phyloP scores from a whole-genome alignment of 2,113 vertebrate species.

The Rhynchopsitta pachyrhyncha region DNA sequence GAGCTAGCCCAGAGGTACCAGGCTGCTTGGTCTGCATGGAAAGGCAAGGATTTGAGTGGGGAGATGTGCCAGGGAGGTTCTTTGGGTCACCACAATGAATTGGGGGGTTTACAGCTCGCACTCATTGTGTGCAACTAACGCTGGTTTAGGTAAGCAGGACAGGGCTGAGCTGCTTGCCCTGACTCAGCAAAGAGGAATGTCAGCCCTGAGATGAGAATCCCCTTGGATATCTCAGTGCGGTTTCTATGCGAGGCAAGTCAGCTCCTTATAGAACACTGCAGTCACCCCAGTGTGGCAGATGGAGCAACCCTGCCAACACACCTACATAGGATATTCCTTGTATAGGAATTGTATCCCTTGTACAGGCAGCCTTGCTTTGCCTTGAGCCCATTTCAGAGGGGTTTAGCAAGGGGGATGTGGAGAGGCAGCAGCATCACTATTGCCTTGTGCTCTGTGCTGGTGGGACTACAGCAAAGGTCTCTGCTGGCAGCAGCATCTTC shows the following conservation, averaged over 20 bases:
- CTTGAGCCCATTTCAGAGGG: background rate
- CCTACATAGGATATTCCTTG: background rate
- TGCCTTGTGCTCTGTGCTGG: rapidly evolving
- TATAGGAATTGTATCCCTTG: too few relatives aligned
- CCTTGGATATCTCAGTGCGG: background rate
- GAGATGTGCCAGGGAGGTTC: background rate
- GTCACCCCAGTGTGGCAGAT: background rate
- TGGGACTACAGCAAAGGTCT: background rate
- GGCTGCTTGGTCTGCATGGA: background rate
- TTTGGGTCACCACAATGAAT: background rate
- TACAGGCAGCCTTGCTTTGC: background rate
- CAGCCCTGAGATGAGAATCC: background rate
- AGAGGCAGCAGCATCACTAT: rapidly evolving
- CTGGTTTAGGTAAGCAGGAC: rapidly evolving
- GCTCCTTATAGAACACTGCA: background rate
- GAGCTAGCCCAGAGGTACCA: background rate
- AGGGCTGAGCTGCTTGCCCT: background rate
- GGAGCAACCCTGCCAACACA: background rate
- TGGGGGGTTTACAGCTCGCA: background rate
- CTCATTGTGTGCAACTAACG: background rate
- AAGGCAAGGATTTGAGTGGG: rapidly evolving
- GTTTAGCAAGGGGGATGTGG: background rate
- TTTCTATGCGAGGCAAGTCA: background rate
- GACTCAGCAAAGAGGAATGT: background rate
- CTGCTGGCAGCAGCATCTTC: background rate